Base-by-base conservation (phyloP, 2,113 vertebrate species). In the Rynchops niger region DNA sequence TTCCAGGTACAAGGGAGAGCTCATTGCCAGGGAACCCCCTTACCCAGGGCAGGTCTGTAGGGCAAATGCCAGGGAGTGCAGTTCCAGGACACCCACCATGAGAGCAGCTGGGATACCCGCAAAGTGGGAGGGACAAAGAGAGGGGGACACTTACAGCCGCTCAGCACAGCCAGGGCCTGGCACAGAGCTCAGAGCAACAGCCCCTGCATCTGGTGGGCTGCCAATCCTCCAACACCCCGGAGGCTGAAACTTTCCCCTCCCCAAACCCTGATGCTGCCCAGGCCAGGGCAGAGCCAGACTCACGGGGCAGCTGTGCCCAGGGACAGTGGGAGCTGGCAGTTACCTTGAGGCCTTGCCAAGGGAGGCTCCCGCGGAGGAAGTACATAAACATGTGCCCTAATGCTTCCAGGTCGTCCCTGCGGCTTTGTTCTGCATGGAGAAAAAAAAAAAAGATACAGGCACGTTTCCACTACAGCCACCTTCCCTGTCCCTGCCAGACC, bases 311-410 rank as follows among this genome's bases (percentile, higher is more conserved):
- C 58, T 2, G 0, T 61, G 61, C 30, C 45, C 85, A 59, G 18
- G 62, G 82, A n/a, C 9, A 14, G 14, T 5, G 3, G 74, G 30
- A 56, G 34, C 32, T 20, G 23, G 56, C 11, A 21, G 79, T 74
- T 98, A 99, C 99, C 99, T 99, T 99, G 82, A 99, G 98, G 88
- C 99, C 99, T 97, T 99, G 99, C 99, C 99, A 99, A 52, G 99
- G 99, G 52, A 99, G 99, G 97, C 99, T 99, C 47, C 99, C 99
- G 4, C 99, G 98, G 74, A 99, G 98, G 96, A 99, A 99, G 97
- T 99, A 99, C 99, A 99, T 99, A 96, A 99, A 99, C 99, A 99
- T 99, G 97, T 99, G 99, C 91, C 99, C 99, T 97, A 99, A 97
- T 0, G 99, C 99, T 98, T 99, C 99, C 98, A 99, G 98, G 96